A percentile compares a stretch with the other conserved stretches of the same genome.
Conservation (phyloP, 2,113 vertebrate genomes). For the Vidua chalybeata region DNA sequence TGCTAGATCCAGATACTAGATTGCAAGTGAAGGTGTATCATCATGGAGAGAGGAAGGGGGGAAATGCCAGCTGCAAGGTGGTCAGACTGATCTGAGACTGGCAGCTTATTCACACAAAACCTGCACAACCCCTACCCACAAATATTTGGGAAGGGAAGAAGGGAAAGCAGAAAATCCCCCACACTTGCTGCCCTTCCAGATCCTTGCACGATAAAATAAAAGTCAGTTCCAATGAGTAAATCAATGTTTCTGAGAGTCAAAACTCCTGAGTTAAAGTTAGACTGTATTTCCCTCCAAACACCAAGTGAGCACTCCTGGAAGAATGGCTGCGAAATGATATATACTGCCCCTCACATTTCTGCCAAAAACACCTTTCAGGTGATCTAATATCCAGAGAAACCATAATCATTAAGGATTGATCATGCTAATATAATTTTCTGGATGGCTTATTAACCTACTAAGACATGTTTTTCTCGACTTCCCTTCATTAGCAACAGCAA, state of each 20-base stretch:
- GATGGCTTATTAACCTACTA: slow-evolving; percentile 77
- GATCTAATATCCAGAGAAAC: slow-evolving; percentile 70
- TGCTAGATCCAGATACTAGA: slow-evolving; percentile 3
- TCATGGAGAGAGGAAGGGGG: neutral
- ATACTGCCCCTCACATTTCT: slow-evolving; percentile 32
- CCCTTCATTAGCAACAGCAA: slow-evolving; percentile 70
- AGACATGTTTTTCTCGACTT: slow-evolving; percentile 73
- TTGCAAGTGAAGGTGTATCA: slow-evolving; percentile 44
- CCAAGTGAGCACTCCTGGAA: slow-evolving; percentile 24
- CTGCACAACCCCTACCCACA: neutral
- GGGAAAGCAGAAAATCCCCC: slow-evolving; percentile 17
- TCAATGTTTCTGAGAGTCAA: slow-evolving; percentile 9
- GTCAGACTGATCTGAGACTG: slow-evolving; percentile 32
- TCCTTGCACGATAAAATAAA: slow-evolving; percentile 7
- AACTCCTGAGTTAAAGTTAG: slow-evolving; percentile 16
- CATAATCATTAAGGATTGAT: slow-evolving; percentile 74
- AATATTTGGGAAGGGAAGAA: neutral
- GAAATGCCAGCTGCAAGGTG: slow-evolving; percentile 47
- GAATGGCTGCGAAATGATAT: neutral
- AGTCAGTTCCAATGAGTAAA: slow-evolving; percentile 4
- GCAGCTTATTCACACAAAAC: slow-evolving; percentile 36
- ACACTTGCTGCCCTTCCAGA: neutral
- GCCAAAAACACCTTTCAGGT: slow-evolving; percentile 61
- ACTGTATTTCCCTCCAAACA: slow-evolving; percentile 33
- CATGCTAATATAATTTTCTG: slow-evolving; percentile 75